Base-by-base conservation (phyloP, 2,797 vertebrate species). In the Percopsis omiscomaycus region DNA sequence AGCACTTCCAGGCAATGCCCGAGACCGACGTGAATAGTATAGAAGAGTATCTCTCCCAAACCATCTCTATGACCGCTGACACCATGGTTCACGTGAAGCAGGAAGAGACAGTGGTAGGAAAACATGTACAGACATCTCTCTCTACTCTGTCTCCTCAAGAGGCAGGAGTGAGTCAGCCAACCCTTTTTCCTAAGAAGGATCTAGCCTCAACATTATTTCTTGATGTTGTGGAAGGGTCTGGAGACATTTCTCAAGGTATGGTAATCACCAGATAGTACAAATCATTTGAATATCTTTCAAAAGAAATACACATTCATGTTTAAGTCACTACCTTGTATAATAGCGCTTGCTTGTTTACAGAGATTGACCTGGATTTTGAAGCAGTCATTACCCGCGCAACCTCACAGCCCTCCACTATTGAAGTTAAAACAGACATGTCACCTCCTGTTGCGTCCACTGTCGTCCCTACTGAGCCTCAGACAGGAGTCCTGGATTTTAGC, bases 221-320 rank as follows among this genome's bases (percentile, higher is more conserved):
- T 22, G 37, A 42, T 9, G 37, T 42, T 42, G 6, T 63, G 22
- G 86, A 88, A 14, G 88, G 84, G 0, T 91, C 88, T 67, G 90
- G 85, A 72, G 88, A 88, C 71, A 9, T 56, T 67, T 85, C 75
- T 61, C 78, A 87, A 84, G 90, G 90, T 91, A 83, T 11, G 22
- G 14, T 11, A 4, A 28, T 11, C 55, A 27, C 16, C 54, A 61
- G 54, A 28, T 53, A 51, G 13, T 61, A 13, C 2, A 6, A 42
- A 9, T 42, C 37, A 42, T 42, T 42, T 42, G 37, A 42, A 42
- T 13, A 48, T 48, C 12, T 10, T 48, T 13, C 47, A 5, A 48
- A 48, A 48, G n/a, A 3, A 45, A 58, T 15, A 42, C n/a, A 3
- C 55, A 56, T n/a, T 5, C 29, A 55, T 15, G 13, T 16, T 15